phyloP scores from a whole-genome alignment of 2,797 vertebrate genomes.

The Eidolon dupreanum region DNA sequence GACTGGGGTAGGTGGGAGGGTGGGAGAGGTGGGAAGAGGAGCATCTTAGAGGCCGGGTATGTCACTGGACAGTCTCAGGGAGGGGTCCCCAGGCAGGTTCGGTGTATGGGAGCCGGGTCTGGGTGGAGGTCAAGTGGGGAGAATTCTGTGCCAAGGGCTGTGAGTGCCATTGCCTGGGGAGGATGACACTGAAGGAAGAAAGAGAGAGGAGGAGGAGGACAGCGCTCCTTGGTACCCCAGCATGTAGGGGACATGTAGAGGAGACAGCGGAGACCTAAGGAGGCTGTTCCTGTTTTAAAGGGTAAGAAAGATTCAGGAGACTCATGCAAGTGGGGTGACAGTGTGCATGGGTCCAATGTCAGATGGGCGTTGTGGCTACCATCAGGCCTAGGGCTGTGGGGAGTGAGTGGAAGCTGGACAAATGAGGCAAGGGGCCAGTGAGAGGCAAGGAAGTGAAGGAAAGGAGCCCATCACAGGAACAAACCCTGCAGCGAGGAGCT shows the following conservation, averaged over 20 bases:
- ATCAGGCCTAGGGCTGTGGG: no score
- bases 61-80: background rate
- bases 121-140: background rate
- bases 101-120: background rate
- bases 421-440: background rate
- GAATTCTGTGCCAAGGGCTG: background rate
- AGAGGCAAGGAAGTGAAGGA: background rate
- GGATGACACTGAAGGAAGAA: background rate
- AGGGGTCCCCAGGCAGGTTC: background rate
- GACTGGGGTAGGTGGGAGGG: background rate
- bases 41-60: background rate
- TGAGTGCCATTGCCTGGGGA: background rate
- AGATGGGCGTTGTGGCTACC: background rate
- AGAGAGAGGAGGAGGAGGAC: background rate
- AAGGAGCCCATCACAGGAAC: fast-evolving
- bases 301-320: background rate
- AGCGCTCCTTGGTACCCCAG: background rate
- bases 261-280: background rate
- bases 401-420: no score
- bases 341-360: background rate
- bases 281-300: background rate
- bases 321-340: background rate
- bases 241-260: background rate
- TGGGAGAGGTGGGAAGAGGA: background rate
- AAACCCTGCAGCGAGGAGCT: background rate